These are phyloP conservation scores for Xerus inauris DNA, from an alignment of 2,113 vertebrate genomes.

Conservation along the genomic window DNA sequence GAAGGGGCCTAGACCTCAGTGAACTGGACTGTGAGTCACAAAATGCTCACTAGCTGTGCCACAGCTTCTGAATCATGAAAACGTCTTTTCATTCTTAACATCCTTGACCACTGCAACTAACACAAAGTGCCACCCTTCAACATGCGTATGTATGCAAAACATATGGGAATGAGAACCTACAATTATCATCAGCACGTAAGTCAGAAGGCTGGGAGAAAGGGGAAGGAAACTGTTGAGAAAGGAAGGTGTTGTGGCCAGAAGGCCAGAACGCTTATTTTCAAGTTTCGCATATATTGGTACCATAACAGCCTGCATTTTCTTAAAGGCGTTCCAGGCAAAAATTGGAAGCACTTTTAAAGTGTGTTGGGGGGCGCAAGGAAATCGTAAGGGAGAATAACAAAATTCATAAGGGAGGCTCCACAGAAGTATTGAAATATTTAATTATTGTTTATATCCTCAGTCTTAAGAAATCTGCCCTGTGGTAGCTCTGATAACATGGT, in stretches of 20 bases:
- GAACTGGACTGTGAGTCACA: background rate
- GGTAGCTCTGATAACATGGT: background rate
- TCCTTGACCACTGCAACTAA: background rate
- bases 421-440: constrained; percentile 40
- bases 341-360: constrained; percentile 44
- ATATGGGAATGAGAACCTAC: background rate
- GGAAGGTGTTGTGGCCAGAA: background rate
- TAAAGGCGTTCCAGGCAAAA: constrained; percentile 40
- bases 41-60: background rate
- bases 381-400: background rate
- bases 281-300: constrained; percentile 44
- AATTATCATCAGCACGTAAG: background rate
- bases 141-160: background rate
- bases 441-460: background rate
- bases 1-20: background rate
- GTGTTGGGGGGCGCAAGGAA: background rate
- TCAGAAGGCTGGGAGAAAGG: background rate
- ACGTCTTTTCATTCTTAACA: background rate
- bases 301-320: constrained; percentile 16
- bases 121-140: background rate
- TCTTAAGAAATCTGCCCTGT: constrained; percentile 39
- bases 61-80: constrained; percentile 8
- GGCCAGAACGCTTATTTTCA: background rate
- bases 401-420: background rate
- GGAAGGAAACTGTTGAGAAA: constrained; percentile 51